Conservation (phyloP, 2,113 vertebrate species). For the Poeciliopsis occidentalis region DNA sequence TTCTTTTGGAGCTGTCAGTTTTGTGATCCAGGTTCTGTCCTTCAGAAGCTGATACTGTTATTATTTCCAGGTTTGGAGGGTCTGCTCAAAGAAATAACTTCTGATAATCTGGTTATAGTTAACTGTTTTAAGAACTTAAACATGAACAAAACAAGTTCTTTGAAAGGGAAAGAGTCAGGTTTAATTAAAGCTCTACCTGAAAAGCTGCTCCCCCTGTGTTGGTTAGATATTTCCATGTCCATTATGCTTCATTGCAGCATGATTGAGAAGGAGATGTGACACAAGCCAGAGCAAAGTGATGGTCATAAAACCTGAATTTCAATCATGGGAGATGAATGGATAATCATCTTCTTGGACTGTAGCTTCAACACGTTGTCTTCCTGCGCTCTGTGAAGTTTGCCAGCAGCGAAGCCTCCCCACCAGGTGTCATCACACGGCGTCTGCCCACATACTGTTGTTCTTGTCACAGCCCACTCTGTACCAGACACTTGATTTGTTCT, state of each 20-base stretch:
- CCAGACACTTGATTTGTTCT: neutral
- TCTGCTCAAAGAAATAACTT: neutral
- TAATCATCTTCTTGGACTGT: neutral
- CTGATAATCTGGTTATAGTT: neutral
- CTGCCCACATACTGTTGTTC: neutral
- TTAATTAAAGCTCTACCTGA: neutral
- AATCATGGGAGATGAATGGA: neutral
- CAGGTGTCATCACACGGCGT: neutral
- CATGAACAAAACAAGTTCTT: neutral
- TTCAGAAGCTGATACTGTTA: neutral
- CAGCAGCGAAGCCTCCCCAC: neutral
- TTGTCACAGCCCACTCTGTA: neutral
- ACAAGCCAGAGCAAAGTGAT: neutral
- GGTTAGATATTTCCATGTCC: neutral
- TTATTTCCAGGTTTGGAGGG: neutral
- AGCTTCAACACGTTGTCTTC: neutral
- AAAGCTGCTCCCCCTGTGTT: neutral
- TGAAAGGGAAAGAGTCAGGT: neutral
- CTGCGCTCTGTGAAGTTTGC: neutral
- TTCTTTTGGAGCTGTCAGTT: neutral
- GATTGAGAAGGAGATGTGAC: neutral
- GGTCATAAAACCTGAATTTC: neutral
- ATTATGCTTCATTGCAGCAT: neutral
- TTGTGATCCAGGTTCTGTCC: neutral
- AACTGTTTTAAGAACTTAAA: neutral